These are phyloP conservation scores for Pitta sordida DNA, from an alignment of 2,113 vertebrate species.

Conservation along the genomic window DNA sequence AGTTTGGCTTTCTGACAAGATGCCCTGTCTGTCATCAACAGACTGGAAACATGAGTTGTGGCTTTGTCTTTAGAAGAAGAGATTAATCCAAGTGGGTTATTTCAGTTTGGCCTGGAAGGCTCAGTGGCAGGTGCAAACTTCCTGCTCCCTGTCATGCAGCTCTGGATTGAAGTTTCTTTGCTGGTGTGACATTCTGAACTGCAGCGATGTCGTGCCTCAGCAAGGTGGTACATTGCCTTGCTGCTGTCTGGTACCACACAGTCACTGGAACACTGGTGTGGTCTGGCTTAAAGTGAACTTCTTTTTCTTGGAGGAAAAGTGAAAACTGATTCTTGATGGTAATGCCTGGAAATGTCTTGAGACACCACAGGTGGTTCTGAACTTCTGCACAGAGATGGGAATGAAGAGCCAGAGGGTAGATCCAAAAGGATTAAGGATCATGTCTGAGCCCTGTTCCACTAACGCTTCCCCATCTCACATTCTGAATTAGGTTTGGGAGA, in stretches of 20 bases:
- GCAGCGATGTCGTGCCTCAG: not conserved
- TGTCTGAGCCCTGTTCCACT: not conserved
- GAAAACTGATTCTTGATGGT: not conserved
- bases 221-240: not conserved
- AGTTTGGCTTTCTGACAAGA: constrained; percentile 16
- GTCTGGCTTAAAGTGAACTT: not conserved
- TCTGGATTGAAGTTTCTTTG: not conserved
- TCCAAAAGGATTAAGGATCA: not conserved
- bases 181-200: not conserved
- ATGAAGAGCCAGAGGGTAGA: not conserved
- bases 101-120: constrained; percentile 41
- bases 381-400: not conserved
- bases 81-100: constrained; percentile 34
- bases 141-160: constrained; percentile 24
- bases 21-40: not conserved
- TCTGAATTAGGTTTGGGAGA: not conserved
- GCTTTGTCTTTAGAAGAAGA: constrained; percentile 46
- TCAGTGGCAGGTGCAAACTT: constrained; percentile 43
- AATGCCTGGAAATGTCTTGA: not conserved
- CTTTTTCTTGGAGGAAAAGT: not conserved
- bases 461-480: not conserved
- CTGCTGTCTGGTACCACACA: not conserved
- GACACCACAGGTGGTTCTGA: not conserved
- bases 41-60: not conserved
- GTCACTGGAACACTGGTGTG: not conserved